Base-by-base conservation (phyloP, 2,888 invertebrate genomes). In the Eupithecia abbreviata region DNA sequence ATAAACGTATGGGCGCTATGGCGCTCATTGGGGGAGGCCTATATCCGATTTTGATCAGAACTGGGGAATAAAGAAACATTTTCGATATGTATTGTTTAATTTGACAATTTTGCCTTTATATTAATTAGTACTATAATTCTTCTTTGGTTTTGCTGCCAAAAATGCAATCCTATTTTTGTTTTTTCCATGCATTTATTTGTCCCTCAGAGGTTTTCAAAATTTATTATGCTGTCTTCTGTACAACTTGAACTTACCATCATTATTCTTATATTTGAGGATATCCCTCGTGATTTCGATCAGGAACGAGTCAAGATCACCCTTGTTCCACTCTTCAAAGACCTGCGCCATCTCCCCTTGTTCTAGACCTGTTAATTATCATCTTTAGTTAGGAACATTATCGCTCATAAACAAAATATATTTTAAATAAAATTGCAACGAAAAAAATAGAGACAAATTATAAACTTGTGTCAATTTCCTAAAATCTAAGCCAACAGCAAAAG, bases 211-310 rank as follows among this genome's bases (percentile, higher is more conserved):
- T 6, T 1, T 30, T 30, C 30, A 30, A 30, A 30, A 12, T 4
- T 12, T 12, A 49, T 9, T 13, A 15, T 7, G n/a, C 55, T 7
- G 55, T 7, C 6, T 51, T 0, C n/a, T 58, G 18, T 18, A 58
- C 18, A 7, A 62, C 30, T 10, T 68, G 2, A 18, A 65, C 90
- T 91, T 86, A 96, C 98, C 98, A 88, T 98, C 97, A 0, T 93
- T 88, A 84, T 99, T 98, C 88, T 98, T 98, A 91, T 96, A 99
- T 85, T 97, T 97, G 77, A 99, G 95, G 85, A 99, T 99, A 88
- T 99, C 98, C 75, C 97, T 96, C 0, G 99, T 99, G 81, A 99
- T 99, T 94, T 99, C 99, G 84, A 99, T 99, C 2, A 99, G 96
- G 92, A 98, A 99, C 4, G 99, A 99, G 89, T 99, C 98, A 79